Conservation (phyloP, 2,797 vertebrate genomes). For the Coregonus ussuriensis region DNA sequence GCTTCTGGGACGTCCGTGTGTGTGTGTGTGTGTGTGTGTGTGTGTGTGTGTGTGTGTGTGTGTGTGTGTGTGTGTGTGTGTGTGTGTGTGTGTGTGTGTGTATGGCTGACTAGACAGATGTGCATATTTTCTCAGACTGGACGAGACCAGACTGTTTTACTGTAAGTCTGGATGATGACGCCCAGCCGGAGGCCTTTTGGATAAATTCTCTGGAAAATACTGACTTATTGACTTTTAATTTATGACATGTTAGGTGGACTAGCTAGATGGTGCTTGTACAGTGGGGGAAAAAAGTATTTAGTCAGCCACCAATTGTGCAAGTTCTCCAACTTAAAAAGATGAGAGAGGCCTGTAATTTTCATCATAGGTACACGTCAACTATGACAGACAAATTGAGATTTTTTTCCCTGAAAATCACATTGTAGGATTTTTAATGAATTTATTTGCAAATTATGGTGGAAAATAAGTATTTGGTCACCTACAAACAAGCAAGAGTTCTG, state of each 20-base stretch:
- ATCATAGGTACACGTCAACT: too few relatives aligned
- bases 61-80: slow-evolving; percentile 31
- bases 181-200: neutral
- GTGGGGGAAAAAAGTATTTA: too few relatives aligned
- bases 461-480: too few relatives aligned
- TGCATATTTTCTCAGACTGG: slow-evolving; percentile 43
- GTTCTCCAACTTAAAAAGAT: too few relatives aligned
- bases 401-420: too few relatives aligned
- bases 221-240: neutral
- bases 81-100: slow-evolving; percentile 10
- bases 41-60: neutral
- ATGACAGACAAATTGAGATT: too few relatives aligned
- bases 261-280: neutral
- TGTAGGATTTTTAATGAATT: too few relatives aligned
- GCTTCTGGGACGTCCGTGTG: slow-evolving; percentile 19
- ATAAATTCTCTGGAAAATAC: neutral
- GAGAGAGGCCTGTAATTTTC: too few relatives aligned
- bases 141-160: slow-evolving; percentile 43
- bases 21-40: slow-evolving; percentile 6
- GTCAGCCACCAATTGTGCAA: too few relatives aligned
- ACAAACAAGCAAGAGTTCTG: too few relatives aligned
- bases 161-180: slow-evolving; percentile 42
- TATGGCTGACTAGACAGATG: slow-evolving; percentile 15
- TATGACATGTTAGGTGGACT: neutral
- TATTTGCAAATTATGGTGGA: too few relatives aligned